Conservation (phyloP, 2,888 invertebrate species). For the Dicyrtomina minuta region DNA sequence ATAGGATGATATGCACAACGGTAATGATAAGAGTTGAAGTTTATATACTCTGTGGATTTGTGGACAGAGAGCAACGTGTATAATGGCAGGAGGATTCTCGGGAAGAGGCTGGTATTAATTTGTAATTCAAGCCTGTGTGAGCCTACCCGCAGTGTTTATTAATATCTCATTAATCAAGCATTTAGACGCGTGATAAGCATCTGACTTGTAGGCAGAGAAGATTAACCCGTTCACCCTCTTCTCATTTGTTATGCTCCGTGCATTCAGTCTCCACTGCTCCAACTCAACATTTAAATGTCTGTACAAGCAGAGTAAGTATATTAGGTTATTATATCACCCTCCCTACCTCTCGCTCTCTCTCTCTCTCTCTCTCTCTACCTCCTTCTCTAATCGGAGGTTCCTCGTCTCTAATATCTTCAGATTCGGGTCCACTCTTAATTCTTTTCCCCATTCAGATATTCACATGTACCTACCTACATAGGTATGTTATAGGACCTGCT, state of each 20-base stretch:
- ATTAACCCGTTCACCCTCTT: slow-evolving; percentile 47
- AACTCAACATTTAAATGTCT: neutral
- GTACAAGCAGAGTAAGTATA: slow-evolving; percentile 3
- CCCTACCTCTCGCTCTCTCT: too few relatives aligned
- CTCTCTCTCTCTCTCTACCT: slow-evolving; percentile 2
- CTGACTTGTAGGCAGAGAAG: slow-evolving; percentile 49
- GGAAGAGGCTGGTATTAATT: slow-evolving; percentile 47
- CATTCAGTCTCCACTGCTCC: slow-evolving; percentile 17
- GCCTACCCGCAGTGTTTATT: slow-evolving; percentile 48
- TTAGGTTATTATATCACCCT: slow-evolving; percentile 10
- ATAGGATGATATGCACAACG: neutral
- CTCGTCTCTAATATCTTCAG: too few relatives aligned
- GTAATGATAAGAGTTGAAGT: neutral
- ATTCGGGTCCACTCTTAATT: too few relatives aligned
- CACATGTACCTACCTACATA: too few relatives aligned
- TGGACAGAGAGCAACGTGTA: slow-evolving; percentile 5
- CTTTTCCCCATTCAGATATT: too few relatives aligned
- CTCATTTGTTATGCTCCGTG: slow-evolving; percentile 41
- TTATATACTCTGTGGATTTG: neutral
- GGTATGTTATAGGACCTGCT: too few relatives aligned
- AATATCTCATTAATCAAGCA: slow-evolving; percentile 51
- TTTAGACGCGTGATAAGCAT: slow-evolving; percentile 48
- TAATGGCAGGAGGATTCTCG: slow-evolving; percentile 25
- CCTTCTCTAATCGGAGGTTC: neutral
- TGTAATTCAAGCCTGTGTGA: slow-evolving; percentile 43